A percentile compares a stretch with the other conserved stretches of the same genome.
Evolutionary conservation across 2,888 invertebrate genomes (phyloP).

Genomic region (Chirona hameri): DNA sequence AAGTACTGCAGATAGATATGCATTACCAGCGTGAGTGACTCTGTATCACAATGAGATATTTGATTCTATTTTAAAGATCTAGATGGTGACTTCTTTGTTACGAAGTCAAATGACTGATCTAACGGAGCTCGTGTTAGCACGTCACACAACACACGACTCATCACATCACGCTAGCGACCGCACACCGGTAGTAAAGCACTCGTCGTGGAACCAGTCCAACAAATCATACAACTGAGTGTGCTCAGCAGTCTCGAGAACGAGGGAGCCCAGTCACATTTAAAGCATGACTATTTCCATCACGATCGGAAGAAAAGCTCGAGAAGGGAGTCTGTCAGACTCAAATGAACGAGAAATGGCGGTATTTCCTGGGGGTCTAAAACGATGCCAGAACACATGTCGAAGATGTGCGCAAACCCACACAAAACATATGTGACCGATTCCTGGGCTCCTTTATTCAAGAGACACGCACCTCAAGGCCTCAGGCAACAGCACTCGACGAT

Average conservation of each 20-base stretch:
- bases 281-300: background rate
- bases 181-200: background rate
- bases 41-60: background rate
- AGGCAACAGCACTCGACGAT: background rate
- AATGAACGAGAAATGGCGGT: background rate
- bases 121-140: background rate
- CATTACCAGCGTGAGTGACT: background rate
- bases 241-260: background rate
- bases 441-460: background rate
- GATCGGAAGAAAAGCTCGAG: background rate
- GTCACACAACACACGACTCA: background rate
- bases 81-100: background rate
- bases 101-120: background rate
- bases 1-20: background rate
- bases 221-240: background rate
- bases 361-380: too few relatives aligned
- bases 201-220: background rate
- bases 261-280: conserved; percentile 4
- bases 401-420: background rate
- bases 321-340: background rate
- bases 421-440: background rate
- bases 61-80: background rate
- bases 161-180: background rate
- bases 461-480: background rate
- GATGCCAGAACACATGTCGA: too few relatives aligned